Base-by-base conservation (phyloP, 2,797 vertebrate species). In the Denticeps clupeoides region DNA sequence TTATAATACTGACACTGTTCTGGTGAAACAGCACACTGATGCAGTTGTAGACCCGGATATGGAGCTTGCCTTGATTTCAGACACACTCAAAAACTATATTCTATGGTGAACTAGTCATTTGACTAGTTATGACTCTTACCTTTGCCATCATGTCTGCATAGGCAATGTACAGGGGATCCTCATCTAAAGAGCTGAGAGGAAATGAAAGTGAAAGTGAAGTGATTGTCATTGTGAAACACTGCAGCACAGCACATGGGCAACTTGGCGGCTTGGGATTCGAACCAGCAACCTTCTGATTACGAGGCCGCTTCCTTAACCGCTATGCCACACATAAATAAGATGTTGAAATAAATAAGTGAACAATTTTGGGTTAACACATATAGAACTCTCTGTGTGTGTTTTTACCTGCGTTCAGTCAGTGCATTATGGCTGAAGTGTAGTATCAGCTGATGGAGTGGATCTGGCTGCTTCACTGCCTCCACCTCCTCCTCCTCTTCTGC, bases 81-180 rank as follows among this genome's bases (percentile, higher is more conserved):
- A n/a, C n/a, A n/a, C n/a, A n/a, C n/a, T n/a, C n/a, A n/a, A n/a
- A n/a, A n/a, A n/a, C n/a, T n/a, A n/a, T n/a, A n/a, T n/a, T n/a
- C n/a, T n/a, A n/a, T n/a, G n/a, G n/a, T n/a, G n/a, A n/a, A n/a
- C n/a, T n/a, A n/a, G n/a, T n/a, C n/a, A n/a, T n/a, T n/a, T n/a
- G n/a, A n/a, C n/a, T n/a, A n/a, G n/a, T n/a, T n/a, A n/a, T n/a
- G n/a, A n/a, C n/a, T n/a, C n/a, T n/a, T 87, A 97, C 95, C 89
- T 97, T 98, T 69, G 92, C 93, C 95, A 99, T 99, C 92, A 99
- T 97, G 52, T 93, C 91, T 44, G 93, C 89, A 68, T 99, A 98
- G 33, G 95, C 91, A 41, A 92, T 92, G 47, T 97, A 99, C 52
- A 99, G 72, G n/a, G 86, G 84, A 68, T 99, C 95, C 21, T 92